phyloP scores from a whole-genome alignment of 2,888 invertebrate genomes.

The Hecatera dysodea region DNA sequence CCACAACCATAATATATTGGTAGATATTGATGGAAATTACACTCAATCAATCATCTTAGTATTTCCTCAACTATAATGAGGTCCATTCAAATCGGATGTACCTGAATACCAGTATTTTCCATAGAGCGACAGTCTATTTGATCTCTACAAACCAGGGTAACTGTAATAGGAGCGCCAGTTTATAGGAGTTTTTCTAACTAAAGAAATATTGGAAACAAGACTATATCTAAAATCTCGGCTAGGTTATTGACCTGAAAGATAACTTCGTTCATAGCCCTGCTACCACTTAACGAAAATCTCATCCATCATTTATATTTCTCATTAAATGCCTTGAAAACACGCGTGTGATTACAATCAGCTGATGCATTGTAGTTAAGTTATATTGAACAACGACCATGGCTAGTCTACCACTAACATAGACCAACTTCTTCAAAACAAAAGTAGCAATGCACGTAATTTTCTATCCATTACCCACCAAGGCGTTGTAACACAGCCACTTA shows the following conservation, averaged over 20 bases:
- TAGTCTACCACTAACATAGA: not conserved
- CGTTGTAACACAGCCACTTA: slow-evolving; percentile 51
- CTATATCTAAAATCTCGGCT: not conserved
- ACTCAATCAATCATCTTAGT: no score
- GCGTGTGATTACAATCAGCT: slow-evolving; percentile 47
- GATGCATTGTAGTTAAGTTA: slow-evolving; percentile 29
- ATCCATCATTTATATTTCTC: slow-evolving; percentile 39
- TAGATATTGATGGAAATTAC: no score
- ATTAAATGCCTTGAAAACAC: slow-evolving; percentile 31
- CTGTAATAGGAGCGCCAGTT: no score
- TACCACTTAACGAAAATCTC: slow-evolving; percentile 24
- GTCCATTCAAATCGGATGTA: no score
- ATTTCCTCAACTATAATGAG: no score
- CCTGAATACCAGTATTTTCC: no score
- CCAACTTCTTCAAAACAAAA: not conserved
- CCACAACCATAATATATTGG: no score
- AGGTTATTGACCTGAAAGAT: slow-evolving; percentile 13
- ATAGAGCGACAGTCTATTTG: no score
- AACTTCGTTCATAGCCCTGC: not conserved
- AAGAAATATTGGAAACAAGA: not conserved
- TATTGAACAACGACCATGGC: slow-evolving; percentile 9
- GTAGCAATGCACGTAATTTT: slow-evolving; percentile 27
- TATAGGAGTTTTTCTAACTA: not conserved
- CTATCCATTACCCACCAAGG: slow-evolving; percentile 21
- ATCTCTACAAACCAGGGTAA: no score